Evolutionary conservation across 1,140 invertebrate species (phyloP).

Genomic region (honey bee (Apis mellifera)): DNA sequence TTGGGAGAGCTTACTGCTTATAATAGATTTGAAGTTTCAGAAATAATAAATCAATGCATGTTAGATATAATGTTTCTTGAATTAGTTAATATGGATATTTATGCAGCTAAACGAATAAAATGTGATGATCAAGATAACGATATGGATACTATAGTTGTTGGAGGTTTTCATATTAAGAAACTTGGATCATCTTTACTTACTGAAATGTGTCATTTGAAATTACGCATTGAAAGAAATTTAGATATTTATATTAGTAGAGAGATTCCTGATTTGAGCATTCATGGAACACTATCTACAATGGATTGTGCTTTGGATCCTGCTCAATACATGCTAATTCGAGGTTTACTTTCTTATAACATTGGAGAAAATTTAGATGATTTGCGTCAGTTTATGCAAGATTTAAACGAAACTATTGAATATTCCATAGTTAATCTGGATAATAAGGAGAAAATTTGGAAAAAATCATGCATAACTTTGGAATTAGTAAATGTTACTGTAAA

Average conservation of each 20-base stretch:
- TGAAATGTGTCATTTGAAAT: slow-evolving; percentile 89
- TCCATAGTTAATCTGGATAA: slow-evolving; percentile 49
- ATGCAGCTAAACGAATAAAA: slow-evolving; percentile 84
- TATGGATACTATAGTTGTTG: slow-evolving; percentile 76
- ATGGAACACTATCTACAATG: slow-evolving; percentile 93
- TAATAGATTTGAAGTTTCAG: slow-evolving; percentile 88
- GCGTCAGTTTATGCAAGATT: slow-evolving; percentile 70
- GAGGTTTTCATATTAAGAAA: slow-evolving; percentile 82
- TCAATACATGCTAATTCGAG: slow-evolving; percentile 94
- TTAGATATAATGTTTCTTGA: slow-evolving; percentile 90
- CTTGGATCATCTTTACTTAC: slow-evolving; percentile 86
- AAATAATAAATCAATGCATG: slow-evolving; percentile 82
- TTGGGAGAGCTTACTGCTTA: slow-evolving; percentile 90
- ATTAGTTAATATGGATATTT: slow-evolving; percentile 92
- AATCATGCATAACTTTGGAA: slow-evolving; percentile 90
- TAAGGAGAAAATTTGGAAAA: slow-evolving; percentile 85
- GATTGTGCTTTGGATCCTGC: slow-evolving; percentile 90
- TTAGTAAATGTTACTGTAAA: slow-evolving; percentile 93
- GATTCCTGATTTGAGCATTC: slow-evolving; percentile 92
- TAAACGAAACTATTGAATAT: slow-evolving; percentile 62
- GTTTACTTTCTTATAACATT: slow-evolving; percentile 94
- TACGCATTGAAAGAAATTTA: slow-evolving; percentile 93
- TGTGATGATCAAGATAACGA: slow-evolving; percentile 53
- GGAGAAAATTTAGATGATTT: slow-evolving; percentile 92
- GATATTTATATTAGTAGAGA: slow-evolving; percentile 85